phyloP scores from a whole-genome alignment of 2,113 vertebrate species.

The Tichodroma muraria region DNA sequence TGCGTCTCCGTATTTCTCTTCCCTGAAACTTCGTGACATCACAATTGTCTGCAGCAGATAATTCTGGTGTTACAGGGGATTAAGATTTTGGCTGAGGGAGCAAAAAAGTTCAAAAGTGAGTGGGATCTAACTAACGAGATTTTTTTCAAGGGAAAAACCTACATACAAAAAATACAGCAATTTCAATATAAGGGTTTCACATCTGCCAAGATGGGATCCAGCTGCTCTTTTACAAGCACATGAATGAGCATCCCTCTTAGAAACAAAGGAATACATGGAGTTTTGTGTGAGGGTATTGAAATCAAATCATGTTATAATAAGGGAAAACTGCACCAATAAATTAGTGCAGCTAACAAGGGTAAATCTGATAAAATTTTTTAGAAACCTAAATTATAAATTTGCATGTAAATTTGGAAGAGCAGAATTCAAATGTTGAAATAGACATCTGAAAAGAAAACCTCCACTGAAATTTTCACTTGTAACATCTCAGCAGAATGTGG shows the following conservation, averaged over 20 bases:
- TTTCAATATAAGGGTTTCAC: neutral
- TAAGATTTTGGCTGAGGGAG: neutral
- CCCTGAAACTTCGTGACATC: neutral
- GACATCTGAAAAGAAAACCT: neutral
- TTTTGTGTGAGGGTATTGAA: neutral
- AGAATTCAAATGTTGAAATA: neutral
- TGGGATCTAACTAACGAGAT: neutral
- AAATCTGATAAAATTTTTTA: neutral
- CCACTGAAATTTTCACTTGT: neutral
- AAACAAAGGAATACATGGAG: neutral
- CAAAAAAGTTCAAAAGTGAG: neutral
- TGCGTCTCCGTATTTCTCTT: neutral
- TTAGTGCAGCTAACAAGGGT: neutral
- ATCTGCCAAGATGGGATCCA: constrained; percentile 5
- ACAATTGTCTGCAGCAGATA: neutral
- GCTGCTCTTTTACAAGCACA: neutral
- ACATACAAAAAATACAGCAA: neutral
- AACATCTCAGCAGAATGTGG: neutral
- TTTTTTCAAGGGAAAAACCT: neutral
- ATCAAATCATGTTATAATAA: neutral
- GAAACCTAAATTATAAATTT: neutral
- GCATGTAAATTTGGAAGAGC: neutral
- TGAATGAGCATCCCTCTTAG: neutral
- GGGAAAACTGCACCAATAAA: neutral
- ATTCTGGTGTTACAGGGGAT: neutral